These are phyloP conservation scores for Toxotes chatareus DNA, from an alignment of 2,113 vertebrate genomes.

Conservation along the genomic window DNA sequence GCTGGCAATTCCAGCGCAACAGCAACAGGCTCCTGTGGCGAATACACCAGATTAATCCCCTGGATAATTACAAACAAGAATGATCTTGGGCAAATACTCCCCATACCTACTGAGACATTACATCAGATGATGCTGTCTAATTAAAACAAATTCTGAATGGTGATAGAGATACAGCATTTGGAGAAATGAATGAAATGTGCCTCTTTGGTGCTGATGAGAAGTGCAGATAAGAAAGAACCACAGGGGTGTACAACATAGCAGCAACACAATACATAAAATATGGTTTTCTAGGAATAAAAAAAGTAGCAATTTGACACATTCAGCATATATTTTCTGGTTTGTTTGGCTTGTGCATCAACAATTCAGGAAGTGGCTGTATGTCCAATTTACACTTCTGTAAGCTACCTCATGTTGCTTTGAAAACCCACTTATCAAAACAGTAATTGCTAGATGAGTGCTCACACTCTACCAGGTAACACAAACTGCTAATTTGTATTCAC, in stretches of 20 bases:
- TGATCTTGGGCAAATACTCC: constrained; percentile 80
- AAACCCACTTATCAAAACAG: constrained; percentile 1
- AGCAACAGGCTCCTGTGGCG: constrained; percentile 71
- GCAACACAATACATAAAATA: background rate
- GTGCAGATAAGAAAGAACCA: background rate
- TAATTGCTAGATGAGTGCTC: constrained; percentile 12
- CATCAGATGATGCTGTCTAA: constrained; percentile 75
- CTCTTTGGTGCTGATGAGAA: background rate
- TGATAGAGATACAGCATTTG: constrained; percentile 24
- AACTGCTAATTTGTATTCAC: constrained; percentile 22
- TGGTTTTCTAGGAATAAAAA: background rate
- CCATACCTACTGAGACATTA: constrained; percentile 73
- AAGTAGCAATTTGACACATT: background rate
- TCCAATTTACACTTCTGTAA: background rate
- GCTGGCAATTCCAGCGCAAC: constrained; percentile 76
- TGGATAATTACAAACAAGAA: constrained; percentile 80
- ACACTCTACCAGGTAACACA: background rate
- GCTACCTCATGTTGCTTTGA: background rate
- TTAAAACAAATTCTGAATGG: constrained; percentile 65
- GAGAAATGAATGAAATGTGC: constrained; percentile 39
- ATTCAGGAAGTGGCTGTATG: background rate
- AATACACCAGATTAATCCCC: constrained; percentile 80
- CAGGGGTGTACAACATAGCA: background rate
- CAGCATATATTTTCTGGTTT: background rate
- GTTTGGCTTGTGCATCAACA: background rate